Base-by-base conservation (phyloP, 1,140 invertebrate genomes). In the Diprion similis region DNA sequence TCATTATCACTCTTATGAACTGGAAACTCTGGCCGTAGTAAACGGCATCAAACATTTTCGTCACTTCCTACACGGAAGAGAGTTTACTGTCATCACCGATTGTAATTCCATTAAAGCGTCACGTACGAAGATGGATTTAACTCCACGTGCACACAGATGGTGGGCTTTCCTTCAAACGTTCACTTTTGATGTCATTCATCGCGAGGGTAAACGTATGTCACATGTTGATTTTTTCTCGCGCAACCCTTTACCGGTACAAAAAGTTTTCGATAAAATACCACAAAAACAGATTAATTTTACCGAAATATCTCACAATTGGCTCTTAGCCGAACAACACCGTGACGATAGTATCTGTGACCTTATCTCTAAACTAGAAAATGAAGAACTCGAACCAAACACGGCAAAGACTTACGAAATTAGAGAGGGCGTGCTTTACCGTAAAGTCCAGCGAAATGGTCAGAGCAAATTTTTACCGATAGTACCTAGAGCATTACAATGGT, bases 51-150 rank as follows among this genome's bases (percentile, higher is more conserved):
- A 80, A 48, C 80, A 85, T 76, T 86, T 87, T 75, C 73, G 72
- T 8, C 78, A 81, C 17, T 85, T 85, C 73, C 67, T 87, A 13
- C 75, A 80, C 46, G 82, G 78, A 8, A 71, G 76, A 68, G 65
- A 71, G n/a, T 77, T 75, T 67, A 68, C 48, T 8, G 70, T 74
- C 4, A 66, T 76, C 11, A 59, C 51, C n/a, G 80, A 85, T 76
- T 85, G 84, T 47, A 83, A 81, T 68, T 87, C 67, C 59, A 79
- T 80, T 73, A 84, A 73, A 79, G 79, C 76, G 75, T 78, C 80
- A 1, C 17, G 48, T 73, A 81, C 78, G 75, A 83, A 80, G 78
- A 78, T 77, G 78, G 74, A 84, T 77, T 78, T 86, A 75, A 77
- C 73, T 0, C 83, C 85, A 0, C 68, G 83, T 24, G 83, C 79